These are phyloP conservation scores for Amblyjoppa fuscipennis DNA, from an alignment of 2,888 invertebrate genomes.

Conservation along the genomic window DNA sequence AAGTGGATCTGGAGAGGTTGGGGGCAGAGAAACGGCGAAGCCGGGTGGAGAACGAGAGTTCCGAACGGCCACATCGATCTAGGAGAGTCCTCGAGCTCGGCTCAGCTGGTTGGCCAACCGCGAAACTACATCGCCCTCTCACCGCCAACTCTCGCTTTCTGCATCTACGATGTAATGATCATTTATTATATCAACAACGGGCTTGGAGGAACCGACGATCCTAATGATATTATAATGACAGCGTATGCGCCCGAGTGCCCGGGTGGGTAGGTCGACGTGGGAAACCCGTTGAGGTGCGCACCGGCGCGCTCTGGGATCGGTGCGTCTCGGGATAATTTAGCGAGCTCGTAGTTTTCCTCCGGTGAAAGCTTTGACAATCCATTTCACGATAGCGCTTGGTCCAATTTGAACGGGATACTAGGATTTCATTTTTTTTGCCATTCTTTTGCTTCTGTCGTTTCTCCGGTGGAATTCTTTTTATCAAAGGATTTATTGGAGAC, in stretches of 20 bases:
- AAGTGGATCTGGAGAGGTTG: slow-evolving; percentile 1
- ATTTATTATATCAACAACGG: slow-evolving; percentile 30
- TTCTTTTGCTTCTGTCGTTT: background rate
- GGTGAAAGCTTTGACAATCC: slow-evolving; percentile 1
- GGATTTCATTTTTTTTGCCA: background rate
- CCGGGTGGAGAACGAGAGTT: background rate
- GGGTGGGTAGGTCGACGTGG: slow-evolving; percentile 12
- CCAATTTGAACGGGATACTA: background rate
- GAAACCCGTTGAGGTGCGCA: slow-evolving; percentile 14
- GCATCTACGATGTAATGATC: slow-evolving; percentile 25
- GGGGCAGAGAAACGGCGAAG: background rate
- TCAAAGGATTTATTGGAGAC: slow-evolving; percentile 1
- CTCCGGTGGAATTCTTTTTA: background rate
- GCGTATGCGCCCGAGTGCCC: background rate
- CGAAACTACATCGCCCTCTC: slow-evolving; percentile 10
- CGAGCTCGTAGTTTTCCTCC: background rate
- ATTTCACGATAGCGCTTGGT: background rate
- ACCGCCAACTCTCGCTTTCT: background rate
- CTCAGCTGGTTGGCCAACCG: slow-evolving; percentile 22
- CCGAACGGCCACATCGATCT: slow-evolving; percentile 1
- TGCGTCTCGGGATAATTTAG: background rate
- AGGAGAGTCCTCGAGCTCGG: background rate
- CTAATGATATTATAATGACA: slow-evolving; percentile 52
- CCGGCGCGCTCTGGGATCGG: background rate
- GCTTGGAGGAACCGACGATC: slow-evolving; percentile 2